Evolutionary conservation across 2,888 invertebrate species (phyloP).

Genomic region (Trilocha varians): DNA sequence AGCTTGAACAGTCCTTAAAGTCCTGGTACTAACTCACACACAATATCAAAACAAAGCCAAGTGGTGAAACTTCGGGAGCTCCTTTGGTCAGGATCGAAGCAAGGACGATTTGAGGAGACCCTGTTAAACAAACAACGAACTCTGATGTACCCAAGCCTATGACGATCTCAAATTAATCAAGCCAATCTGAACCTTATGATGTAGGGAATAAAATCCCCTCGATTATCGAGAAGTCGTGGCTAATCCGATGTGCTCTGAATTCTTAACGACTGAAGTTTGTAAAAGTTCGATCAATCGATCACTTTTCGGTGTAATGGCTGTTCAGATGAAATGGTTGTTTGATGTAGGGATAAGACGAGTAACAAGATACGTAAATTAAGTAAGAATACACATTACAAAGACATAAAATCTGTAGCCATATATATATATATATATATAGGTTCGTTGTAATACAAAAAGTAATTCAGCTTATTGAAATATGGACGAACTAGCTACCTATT

Average conservation of each 20-base stretch:
- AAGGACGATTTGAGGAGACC: neutral
- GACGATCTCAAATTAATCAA: neutral
- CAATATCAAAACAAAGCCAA: constrained; percentile 5
- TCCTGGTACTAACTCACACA: constrained; percentile 3
- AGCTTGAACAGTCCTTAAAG: constrained; percentile 1
- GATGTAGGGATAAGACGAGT: too few relatives aligned
- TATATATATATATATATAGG: too few relatives aligned
- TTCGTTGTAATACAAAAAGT: too few relatives aligned
- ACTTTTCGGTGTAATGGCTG: too few relatives aligned
- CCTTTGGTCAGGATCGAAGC: neutral
- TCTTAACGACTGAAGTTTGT: neutral
- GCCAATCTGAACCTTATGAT: neutral
- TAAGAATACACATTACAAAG: too few relatives aligned
- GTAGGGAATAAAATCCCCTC: neutral
- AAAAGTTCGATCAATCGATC: neutral
- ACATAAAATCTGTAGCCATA: too few relatives aligned
- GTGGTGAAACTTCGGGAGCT: constrained; percentile 4
- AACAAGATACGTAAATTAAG: too few relatives aligned
- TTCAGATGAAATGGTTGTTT: too few relatives aligned
- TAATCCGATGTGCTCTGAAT: neutral
- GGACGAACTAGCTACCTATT: too few relatives aligned
- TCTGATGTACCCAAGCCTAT: constrained; percentile 1
- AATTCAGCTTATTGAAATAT: too few relatives aligned
- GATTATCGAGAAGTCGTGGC: neutral
- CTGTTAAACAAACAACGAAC: constrained; percentile 2